Evolutionary conservation across 2,797 vertebrate genomes (phyloP).

Genomic region (Gymnodraco acuticeps): DNA sequence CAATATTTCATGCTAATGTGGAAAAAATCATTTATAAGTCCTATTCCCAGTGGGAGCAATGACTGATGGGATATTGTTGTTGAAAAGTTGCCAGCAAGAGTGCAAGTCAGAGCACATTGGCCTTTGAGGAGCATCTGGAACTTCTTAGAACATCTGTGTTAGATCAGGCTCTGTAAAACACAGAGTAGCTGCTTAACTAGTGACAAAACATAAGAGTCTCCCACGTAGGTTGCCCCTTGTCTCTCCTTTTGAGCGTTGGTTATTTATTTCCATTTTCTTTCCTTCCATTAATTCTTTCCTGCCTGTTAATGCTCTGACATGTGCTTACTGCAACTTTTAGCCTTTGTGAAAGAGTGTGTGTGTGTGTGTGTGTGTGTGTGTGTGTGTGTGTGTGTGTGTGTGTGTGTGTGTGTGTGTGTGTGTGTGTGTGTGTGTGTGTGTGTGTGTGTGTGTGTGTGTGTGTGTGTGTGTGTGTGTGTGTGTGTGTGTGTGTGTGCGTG

Average conservation of each 20-base stretch:
- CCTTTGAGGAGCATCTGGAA: slow-evolving; percentile 79
- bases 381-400: slow-evolving; percentile 13
- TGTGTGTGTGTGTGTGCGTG: too few species aligned
- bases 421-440: slow-evolving; percentile 32
- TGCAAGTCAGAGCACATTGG: slow-evolving; percentile 61
- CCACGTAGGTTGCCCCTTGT: slow-evolving; percentile 48
- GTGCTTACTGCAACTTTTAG: slow-evolving; percentile 54
- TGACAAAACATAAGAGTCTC: slow-evolving; percentile 45
- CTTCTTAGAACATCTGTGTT: slow-evolving; percentile 75
- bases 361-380: slow-evolving; percentile 38
- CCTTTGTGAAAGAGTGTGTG: slow-evolving; percentile 54
- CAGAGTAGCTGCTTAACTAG: slow-evolving; percentile 42
- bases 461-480: slow-evolving; percentile 39
- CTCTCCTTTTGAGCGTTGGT: slow-evolving; percentile 41
- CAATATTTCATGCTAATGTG: slow-evolving; percentile 33
- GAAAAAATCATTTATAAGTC: slow-evolving; percentile 35
- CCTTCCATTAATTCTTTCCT: slow-evolving; percentile 47
- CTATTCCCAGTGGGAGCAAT: slow-evolving; percentile 60
- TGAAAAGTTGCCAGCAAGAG: slow-evolving; percentile 63
- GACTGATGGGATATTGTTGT: slow-evolving; percentile 74
- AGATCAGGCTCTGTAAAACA: slow-evolving; percentile 62
- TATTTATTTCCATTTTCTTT: slow-evolving; percentile 66
- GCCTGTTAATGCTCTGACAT: slow-evolving; percentile 22
- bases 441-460: slow-evolving; percentile 36
- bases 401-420: slow-evolving; percentile 39